Percentiles rank a stretch among this genome's conserved stretches.
Conservation (phyloP, 2,888 invertebrate genomes). For the Lordiphosa fenestrarum region DNA sequence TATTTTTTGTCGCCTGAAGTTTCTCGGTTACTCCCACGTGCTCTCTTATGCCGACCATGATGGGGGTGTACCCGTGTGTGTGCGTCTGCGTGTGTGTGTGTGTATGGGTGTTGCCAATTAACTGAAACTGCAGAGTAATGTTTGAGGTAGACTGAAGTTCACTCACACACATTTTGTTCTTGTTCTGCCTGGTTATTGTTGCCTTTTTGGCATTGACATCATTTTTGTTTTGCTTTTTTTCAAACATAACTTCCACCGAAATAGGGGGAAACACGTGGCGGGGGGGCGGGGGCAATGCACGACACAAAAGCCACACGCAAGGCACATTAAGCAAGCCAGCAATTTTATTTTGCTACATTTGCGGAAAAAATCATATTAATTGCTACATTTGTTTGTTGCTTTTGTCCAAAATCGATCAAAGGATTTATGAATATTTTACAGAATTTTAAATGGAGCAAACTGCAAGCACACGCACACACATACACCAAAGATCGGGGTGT, state of each 20-base stretch:
- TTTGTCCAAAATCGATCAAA: conserved; percentile 4
- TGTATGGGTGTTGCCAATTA: conserved; percentile 59
- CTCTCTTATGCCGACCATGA: conserved; percentile 16
- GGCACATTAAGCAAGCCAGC: conserved; percentile 54
- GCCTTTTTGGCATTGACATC: conserved; percentile 64
- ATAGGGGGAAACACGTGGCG: not conserved
- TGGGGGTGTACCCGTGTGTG: conserved; percentile 13
- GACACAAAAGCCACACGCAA: conserved; percentile 57
- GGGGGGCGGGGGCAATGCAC: not conserved
- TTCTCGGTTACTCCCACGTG: conserved; percentile 8
- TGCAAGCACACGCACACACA: too few species aligned
- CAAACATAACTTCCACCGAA: not conserved
- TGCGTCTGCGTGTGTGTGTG: not conserved
- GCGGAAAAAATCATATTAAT: conserved; percentile 8
- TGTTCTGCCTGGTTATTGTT: conserved; percentile 30
- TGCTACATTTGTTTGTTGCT: conserved; percentile 24
- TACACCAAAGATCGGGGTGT: too few species aligned
- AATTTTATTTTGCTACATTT: conserved; percentile 38
- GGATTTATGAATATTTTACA: too few species aligned
- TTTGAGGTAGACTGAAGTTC: conserved; percentile 34
- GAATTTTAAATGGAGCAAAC: too few species aligned
- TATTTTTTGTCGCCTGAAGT: conserved; percentile 11
- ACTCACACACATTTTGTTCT: conserved; percentile 13
- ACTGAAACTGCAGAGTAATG: conserved; percentile 73
- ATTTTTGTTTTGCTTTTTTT: conserved; percentile 41